Evolutionary conservation across 1,140 invertebrate species (phyloP), one percentile per base, ranked within the genome.

Genomic region (Drosophila willistoni): DNA sequence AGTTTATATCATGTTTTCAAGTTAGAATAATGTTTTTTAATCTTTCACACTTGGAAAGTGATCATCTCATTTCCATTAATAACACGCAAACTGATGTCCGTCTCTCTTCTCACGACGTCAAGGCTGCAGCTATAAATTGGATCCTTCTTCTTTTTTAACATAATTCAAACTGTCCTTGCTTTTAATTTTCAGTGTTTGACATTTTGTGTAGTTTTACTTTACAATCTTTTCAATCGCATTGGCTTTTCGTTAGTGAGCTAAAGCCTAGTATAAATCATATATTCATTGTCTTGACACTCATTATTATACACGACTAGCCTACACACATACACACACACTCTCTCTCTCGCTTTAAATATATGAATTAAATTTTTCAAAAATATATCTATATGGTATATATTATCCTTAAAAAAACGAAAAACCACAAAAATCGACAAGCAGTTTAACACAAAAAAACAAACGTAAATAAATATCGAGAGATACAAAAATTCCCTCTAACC

Each of bases 311-410:
- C 44, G 19, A 51, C 44, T 51, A 22, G 7, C 44, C 19, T 51
- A 51, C 17, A 51, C 44, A 51, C 44, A 51, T 51, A 51, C 44
- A 51, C 44, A 51, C 44, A 51, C 44, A 51, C 44, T 51, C 44
- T 51, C 44, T 51, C 44, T 51, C 44, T 51, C 44, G 44, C 44
- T 10, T 51, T 51, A 29, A 29, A 51, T 51, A 51, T 22, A 51
- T 12, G 44, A 51, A 51, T 51, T 51, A 51, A 51, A 22, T 22
- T 51, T 51, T 51, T 22, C 19, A 3, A 51, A 22, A 51, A 51
- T 9, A 17, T 7, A 44, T 33, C 1, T 6, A 33, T 6, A 34
- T 34, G 9, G n/a, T 34, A 34, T 10, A 2, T 10, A 51, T 29
- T 29, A 51, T 22, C 44, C 44, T 51, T 19, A 22, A 51, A 47